These are phyloP conservation scores for Neodiprion pinetum DNA, from an alignment of 1,140 invertebrate genomes.

Conservation along the genomic window DNA sequence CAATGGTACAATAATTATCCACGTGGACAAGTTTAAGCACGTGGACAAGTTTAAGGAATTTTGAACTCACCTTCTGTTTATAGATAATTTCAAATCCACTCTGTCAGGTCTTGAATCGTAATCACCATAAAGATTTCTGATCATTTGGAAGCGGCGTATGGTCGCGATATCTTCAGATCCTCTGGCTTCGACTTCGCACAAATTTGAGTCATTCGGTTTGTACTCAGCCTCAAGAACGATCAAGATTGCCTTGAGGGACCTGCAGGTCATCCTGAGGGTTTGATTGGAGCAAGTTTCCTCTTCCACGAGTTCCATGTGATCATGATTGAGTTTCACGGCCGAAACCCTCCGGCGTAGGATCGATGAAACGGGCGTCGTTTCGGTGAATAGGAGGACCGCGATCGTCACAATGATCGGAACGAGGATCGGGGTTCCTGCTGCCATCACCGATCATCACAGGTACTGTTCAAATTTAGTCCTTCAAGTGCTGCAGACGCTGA, in stretches of 20 bases:
- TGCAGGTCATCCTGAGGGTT: constrained; percentile 48
- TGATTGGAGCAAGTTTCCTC: constrained; percentile 52
- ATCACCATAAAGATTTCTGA: constrained; percentile 35
- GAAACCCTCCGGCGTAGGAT: constrained; percentile 41
- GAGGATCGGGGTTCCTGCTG: constrained; percentile 40
- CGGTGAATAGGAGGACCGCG: constrained; percentile 16
- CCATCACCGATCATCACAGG: constrained; percentile 51
- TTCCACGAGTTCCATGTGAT: constrained; percentile 53
- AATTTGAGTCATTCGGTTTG: constrained; percentile 38
- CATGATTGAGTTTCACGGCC: constrained; percentile 38
- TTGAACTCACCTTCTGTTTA: constrained; percentile 37
- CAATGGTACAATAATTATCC: too few relatives aligned
- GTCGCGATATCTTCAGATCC: not conserved
- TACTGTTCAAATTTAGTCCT: too few relatives aligned
- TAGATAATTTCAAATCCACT: constrained; percentile 43
- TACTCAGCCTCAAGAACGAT: constrained; percentile 54
- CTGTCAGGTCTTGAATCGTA: constrained; percentile 31
- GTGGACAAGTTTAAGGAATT: too few relatives aligned
- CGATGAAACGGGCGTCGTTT: constrained; percentile 33
- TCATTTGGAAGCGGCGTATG: not conserved
- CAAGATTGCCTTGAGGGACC: constrained; percentile 53
- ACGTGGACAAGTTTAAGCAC: too few relatives aligned
- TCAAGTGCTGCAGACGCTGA: too few relatives aligned
- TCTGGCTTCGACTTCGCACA: constrained; percentile 38
- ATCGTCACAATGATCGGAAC: constrained; percentile 25